A percentile compares a stretch with the other conserved stretches of the same genome.
Conservation (phyloP, 35 echinoderm and acorn worm genomes). For the Anneissia japonica region DNA sequence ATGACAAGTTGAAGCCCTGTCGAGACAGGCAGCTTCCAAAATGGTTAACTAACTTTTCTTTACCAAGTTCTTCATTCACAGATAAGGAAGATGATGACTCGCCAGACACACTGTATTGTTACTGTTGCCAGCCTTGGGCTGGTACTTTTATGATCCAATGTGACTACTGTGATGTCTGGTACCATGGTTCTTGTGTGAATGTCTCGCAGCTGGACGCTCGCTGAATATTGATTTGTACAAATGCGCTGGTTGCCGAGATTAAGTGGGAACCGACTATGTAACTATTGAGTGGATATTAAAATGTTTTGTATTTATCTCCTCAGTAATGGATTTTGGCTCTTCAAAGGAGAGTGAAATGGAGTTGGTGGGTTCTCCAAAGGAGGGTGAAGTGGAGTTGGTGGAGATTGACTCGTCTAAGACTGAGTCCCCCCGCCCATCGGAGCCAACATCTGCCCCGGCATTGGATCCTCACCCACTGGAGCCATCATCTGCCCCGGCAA, state of each 20-base stretch:
- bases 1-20: conserved; percentile 35
- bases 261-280: too few species aligned
- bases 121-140: not conserved
- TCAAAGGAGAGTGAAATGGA: too few species aligned
- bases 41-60: not conserved
- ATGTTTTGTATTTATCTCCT: too few species aligned
- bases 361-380: too few species aligned
- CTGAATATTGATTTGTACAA: conserved; percentile 24
- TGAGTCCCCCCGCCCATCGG: too few species aligned
- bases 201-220: not conserved
- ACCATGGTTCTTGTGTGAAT: conserved; percentile 1
- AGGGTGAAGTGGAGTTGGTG: too few species aligned
- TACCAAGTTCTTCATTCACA: not conserved
- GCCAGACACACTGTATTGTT: not conserved
- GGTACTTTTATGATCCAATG: conserved; percentile 11
- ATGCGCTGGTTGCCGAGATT: not conserved
- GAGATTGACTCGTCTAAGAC: too few species aligned
- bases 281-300: too few species aligned
- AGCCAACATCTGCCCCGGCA: too few species aligned
- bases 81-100: not conserved
- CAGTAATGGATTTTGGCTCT: too few species aligned
- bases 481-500: too few species aligned
- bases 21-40: not conserved
- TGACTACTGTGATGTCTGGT: conserved; percentile 2
- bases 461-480: too few species aligned